phyloP scores from a whole-genome alignment of 2,113 vertebrate genomes.

The Paedocypris sp. region DNA sequence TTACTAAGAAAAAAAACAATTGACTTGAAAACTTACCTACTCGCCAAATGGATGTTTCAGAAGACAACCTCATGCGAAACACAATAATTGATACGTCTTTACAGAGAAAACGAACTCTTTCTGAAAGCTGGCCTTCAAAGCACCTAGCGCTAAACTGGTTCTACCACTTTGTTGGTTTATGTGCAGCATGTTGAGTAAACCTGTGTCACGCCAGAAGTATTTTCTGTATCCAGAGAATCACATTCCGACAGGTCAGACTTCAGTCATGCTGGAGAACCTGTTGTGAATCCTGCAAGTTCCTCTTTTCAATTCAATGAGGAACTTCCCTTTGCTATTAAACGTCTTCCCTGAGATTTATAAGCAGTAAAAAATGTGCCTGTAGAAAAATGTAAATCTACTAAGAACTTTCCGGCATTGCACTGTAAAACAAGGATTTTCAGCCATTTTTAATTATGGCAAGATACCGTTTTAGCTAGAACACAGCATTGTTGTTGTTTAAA shows the following conservation, averaged over 20 bases:
- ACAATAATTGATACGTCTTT: background rate
- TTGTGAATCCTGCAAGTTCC: conserved; percentile 30
- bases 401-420: no score
- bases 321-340: no score
- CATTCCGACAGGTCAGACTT: background rate
- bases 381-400: no score
- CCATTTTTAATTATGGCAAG: no score
- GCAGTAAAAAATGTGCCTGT: no score
- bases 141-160: conserved; percentile 47
- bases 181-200: conserved; percentile 40
- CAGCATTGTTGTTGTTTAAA: no score
- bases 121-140: background rate
- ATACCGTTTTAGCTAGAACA: no score
- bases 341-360: no score
- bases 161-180: conserved; percentile 26
- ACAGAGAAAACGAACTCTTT: background rate
- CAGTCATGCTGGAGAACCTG: background rate
- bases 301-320: conserved; percentile 11
- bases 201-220: background rate
- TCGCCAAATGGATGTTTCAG: background rate
- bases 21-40: background rate
- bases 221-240: background rate
- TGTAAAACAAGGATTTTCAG: no score
- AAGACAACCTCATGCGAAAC: background rate
- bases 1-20: no score